A percentile compares a stretch with the other conserved stretches of the same genome.
Evolutionary conservation across 1,140 invertebrate species (phyloP).

Genomic region (Laupala kohalensis): DNA sequence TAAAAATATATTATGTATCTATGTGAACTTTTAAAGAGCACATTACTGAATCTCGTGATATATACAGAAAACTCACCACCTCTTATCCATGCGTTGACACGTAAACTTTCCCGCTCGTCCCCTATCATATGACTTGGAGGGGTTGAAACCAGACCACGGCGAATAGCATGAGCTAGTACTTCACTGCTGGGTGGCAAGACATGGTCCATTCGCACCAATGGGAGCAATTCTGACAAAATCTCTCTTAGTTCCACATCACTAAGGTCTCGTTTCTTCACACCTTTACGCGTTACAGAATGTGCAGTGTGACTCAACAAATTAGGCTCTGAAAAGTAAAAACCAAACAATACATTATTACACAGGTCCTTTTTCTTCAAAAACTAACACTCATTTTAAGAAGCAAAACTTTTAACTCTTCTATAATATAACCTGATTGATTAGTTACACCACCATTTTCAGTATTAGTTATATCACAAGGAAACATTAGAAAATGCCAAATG

Average conservation of each 20-base stretch:
- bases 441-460: no score
- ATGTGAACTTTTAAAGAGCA: no score
- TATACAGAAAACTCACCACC: constrained; percentile 31
- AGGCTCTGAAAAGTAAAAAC: no score
- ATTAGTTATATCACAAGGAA: no score
- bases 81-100: constrained; percentile 77
- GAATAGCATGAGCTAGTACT: constrained; percentile 59
- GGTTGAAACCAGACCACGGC: constrained; percentile 65
- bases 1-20: no score
- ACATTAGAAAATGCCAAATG: no score
- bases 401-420: no score
- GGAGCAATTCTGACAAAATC: constrained; percentile 69
- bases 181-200: constrained; percentile 77
- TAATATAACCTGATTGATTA: no score
- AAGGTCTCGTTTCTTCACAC: constrained; percentile 69
- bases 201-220: constrained; percentile 75
- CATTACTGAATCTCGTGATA: no score
- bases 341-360: no score
- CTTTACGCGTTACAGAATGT: constrained; percentile 76
- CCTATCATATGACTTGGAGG: constrained; percentile 80
- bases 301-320: constrained; percentile 84
- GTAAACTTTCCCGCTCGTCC: constrained; percentile 48
- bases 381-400: no score
- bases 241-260: constrained; percentile 79
- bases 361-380: no score